Evolutionary conservation across 2,113 vertebrate species (phyloP), one percentile per base, ranked within the genome.

Genomic region (Octodon degus): DNA sequence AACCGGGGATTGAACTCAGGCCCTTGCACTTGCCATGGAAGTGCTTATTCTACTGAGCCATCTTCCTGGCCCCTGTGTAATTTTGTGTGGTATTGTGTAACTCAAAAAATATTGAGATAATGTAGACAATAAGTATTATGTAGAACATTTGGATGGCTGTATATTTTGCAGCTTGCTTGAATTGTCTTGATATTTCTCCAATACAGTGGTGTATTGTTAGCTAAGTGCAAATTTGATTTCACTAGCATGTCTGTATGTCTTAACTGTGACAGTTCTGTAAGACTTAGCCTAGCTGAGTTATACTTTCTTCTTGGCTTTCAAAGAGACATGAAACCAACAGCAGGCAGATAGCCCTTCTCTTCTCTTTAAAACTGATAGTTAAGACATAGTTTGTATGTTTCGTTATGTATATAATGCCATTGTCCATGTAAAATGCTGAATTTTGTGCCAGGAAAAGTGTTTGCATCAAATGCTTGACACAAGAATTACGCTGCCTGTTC

Each of bases 141-240:
- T 55, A 72, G 95, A 89, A 93, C 47, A 93, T 93, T 76, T 86
- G 43, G 25, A 55, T 60, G 40, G 85, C 32, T 87, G 24, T 5
- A 24, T 68, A 58, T 92, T 86, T 91, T 63, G 37, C 86, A 27
- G 47, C n/a, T 55, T 88, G 37, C 72, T 37, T 70, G 50, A 90
- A 34, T 43, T 47, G 55, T 87, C 3, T 47, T 74, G 40, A 16
- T 79, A 43, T 89, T 90, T 94, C 50, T 81, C 47, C 3, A 87
- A 50, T 53, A 22, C 40, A 60, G 37, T 8, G 68, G 34, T 40
- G 7, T 60, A 62, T 24, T 63, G 40, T 84, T 84, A 91, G 50
- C 40, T 89, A 91, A 91, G n/a, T n/a, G 40, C 86, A 97, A 91
- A 25, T 40, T 62, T 47, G 17, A 92, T 88, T 94, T 30, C 47